A percentile compares a stretch with the other conserved stretches of the same genome.
Evolutionary conservation across 2,113 vertebrate genomes (phyloP).

Genomic region (Podarcis raffonei): DNA sequence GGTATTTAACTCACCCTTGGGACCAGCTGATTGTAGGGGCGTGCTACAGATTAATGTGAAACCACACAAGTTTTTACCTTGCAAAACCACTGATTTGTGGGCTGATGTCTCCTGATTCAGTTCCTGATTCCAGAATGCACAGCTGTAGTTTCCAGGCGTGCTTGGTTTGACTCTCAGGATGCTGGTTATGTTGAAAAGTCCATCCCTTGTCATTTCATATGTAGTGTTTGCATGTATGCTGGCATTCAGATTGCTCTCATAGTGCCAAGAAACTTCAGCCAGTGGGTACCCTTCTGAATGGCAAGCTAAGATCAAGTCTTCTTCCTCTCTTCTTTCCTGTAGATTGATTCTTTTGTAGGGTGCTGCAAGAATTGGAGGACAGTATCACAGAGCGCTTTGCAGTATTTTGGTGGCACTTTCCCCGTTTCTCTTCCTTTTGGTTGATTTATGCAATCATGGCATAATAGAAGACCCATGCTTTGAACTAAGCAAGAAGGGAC

Average conservation of each 20-base stretch:
- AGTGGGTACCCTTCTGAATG: conserved; percentile 82
- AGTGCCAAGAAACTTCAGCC: conserved; percentile 79
- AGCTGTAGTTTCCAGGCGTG: conserved; percentile 78
- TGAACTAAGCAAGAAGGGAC: not conserved
- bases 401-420: not conserved
- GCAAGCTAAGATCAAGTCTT: conserved; percentile 76
- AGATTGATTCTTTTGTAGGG: conserved; percentile 70
- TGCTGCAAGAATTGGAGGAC: conserved; percentile 55
- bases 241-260: conserved; percentile 53
- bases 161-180: conserved; percentile 67
- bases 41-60: not conserved
- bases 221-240: conserved; percentile 68
- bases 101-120: conserved; percentile 56
- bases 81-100: conserved; percentile 25
- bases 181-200: conserved; percentile 82
- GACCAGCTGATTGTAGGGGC: too few relatives aligned
- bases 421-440: not conserved
- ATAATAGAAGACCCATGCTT: not conserved
- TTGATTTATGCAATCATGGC: not conserved
- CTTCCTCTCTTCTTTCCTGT: conserved; percentile 43
- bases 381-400: not conserved
- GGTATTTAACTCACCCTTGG: too few relatives aligned
- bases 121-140: conserved; percentile 74
- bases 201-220: conserved; percentile 57
- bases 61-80: conserved; percentile 47